Evolutionary conservation across 2,113 vertebrate genomes (phyloP), one percentile per base, ranked within the genome.

Genomic region (Plestiodon gilberti): DNA sequence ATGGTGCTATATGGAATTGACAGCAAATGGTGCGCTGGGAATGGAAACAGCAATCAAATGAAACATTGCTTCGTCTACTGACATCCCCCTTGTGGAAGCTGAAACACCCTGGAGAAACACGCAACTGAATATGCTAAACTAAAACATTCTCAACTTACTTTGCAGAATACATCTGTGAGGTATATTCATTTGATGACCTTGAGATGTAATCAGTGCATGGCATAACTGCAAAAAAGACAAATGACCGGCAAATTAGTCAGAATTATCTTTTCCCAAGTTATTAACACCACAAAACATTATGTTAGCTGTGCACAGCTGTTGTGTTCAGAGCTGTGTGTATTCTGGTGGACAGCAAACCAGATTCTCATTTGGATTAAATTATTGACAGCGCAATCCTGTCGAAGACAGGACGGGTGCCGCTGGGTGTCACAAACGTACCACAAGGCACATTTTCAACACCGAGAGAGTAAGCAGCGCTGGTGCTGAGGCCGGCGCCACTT

Each of bases 101-200:
- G 28, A 4, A n/a, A 15, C 1, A 33, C 25, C 52, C 15, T 62
- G 18, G 23, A 74, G 78, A 75, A 55, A 55, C 1, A 52, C 33
- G 43, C 2, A 23, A 89, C 69, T 78, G 89, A 1, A 87, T 59
- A 90, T 87, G 82, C 88, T 84, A 78, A 30, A 91, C 91, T 90
- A 55, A 92, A 90, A 40, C 84, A 61, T 88, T 93, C 8, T 48
- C 23, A 52, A 96, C 97, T 97, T 97, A 97, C 97, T 97, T 97
- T 96, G 97, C 91, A 95, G 97, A 96, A 96, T 97, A 97, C 93
- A 97, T 95, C 92, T 97, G 96, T 96, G 96, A 97, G 95, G 96
- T 97, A 97, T 97, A 97, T 94, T 97, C 97, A 96, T 93, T 96
- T 90, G 96, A 95, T 93, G 96, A 94, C 89, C 96, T 96, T 95